Evolutionary conservation across 2,797 vertebrate genomes (phyloP), one percentile per base, ranked within the genome.

Genomic region (Poliocrania exsul): DNA sequence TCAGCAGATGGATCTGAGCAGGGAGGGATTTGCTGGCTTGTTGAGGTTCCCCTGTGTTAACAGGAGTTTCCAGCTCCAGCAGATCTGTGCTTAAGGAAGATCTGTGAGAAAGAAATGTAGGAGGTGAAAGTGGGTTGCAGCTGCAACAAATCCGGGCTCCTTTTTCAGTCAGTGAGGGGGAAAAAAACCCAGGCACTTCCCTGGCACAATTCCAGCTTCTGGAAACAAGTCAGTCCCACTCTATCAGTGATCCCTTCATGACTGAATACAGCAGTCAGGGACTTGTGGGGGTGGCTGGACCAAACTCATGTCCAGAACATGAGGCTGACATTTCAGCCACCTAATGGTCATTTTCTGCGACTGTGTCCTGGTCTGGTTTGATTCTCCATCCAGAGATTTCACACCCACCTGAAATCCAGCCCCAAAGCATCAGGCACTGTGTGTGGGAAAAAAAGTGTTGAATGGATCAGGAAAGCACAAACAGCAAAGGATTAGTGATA

Each of bases 341-440:
- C 16, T 21, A 16, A 31, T 13, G 50, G 42, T 50, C 61, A 9
- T 6, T 14, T 15, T 35, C 14, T 2, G 23, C 51, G 28, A 25
- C 12, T 2, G 0, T 35, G 21, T 42, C 20, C 42, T 1, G 1
- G 21, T 64, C n/a, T 62, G 20, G 5, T 75, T n/a, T 64, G 35
- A 6, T 46, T 38, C 11, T 51, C 13, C 42, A 18, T 11, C 33
- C 5, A 5, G 2, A 58, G n/a, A 24, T 86, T 46, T 78, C 23
- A 3, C 18, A 56, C 8, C 28, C 33, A 35, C 25, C 33, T 6
- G 3, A 70, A 90, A 86, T 19, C 0, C 2, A 86, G 61, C 61
- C 26, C 24, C 56, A 51, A 31, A 77, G 20, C 26, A 19, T 2
- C 1, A 0, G 16, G 37, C 20, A 31, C 51, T 60, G 16, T 64